phyloP scores from a whole-genome alignment of 2,113 vertebrate species.

The Nipponia nippon region DNA sequence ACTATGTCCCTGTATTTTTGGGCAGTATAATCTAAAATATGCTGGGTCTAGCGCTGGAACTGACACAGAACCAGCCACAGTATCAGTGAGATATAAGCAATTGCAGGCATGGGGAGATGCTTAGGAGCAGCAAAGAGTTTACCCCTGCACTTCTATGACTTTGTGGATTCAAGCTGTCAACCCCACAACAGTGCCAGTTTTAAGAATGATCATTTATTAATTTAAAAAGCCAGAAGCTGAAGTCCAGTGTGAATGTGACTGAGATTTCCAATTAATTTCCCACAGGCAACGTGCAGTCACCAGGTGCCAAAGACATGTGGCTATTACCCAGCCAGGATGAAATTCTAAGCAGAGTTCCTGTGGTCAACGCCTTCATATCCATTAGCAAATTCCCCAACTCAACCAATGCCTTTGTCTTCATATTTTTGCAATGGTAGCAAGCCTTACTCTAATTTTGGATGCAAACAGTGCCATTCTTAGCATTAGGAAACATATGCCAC shows the following conservation, averaged over 20 bases:
- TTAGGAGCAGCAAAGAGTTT: not conserved
- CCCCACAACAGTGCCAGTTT: not conserved
- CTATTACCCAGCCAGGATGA: not conserved
- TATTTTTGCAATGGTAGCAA: not conserved
- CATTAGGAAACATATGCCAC: not conserved
- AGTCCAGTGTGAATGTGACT: not conserved
- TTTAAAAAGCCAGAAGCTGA: not conserved
- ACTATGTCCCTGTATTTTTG: not conserved
- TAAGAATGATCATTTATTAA: not conserved
- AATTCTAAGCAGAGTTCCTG: not conserved
- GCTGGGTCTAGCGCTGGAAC: not conserved
- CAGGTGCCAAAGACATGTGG: not conserved
- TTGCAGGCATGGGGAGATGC: not conserved
- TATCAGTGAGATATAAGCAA: accelerated
- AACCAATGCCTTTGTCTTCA: not conserved
- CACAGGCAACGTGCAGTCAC: not conserved
- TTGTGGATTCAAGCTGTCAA: not conserved
- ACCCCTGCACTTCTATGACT: not conserved
- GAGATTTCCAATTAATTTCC: not conserved
- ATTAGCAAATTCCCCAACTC: not conserved
- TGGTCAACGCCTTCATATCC: not conserved
- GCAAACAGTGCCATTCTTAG: not conserved
- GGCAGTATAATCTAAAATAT: not conserved
- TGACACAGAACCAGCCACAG: not conserved
- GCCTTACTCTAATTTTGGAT: not conserved